Evolutionary conservation across 2,888 invertebrate genomes (phyloP), one percentile per base, ranked within the genome.

Genomic region (Catocala sponsa): DNA sequence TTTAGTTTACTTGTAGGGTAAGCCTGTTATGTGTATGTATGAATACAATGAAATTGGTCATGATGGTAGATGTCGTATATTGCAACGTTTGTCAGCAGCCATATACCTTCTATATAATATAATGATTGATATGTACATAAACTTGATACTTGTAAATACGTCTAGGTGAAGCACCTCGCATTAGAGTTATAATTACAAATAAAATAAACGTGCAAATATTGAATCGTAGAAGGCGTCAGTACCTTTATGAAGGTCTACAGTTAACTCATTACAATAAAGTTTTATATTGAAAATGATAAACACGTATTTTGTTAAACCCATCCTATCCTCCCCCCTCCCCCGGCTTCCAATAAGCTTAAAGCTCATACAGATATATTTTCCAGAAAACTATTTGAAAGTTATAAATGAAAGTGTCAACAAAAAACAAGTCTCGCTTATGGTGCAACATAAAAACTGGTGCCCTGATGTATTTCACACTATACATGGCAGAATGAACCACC

Each of bases 91-190:
- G 44, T 56, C 53, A 53, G 12, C 11, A 59, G 63, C 75, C 61
- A 77, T 62, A 63, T 53, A 54, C 12, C 50, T 62, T 33, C 49
- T 63, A 74, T 79, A 38, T 9, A 25, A 25, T 72, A 74, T 57
- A 59, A 61, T 55, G 48, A 41, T 7, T 58, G 58, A 68, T 42
- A 11, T 46, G 46, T 46, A 46, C 13, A 46, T 46, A 46, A 44
- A 2, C 46, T 46, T 51, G 12, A 51, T 63, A 51, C 55, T 68
- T 81, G 79, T 78, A 78, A 71, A 72, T 61, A 53, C 6, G 49
- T 52, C n/a, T 50, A 62, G 61, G 69, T 68, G 57, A 56, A 71
- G 81, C 77, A 83, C 91, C 91, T 91, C 91, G 91, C 91, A 88
- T 74, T 89, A 86, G 81, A 78, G 61, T 78, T 79, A 81, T 65